Percentiles rank a stretch among this genome's conserved stretches.
Conservation (phyloP, 2,113 vertebrate species). For the Cyanoramphus novaezelandiae region DNA sequence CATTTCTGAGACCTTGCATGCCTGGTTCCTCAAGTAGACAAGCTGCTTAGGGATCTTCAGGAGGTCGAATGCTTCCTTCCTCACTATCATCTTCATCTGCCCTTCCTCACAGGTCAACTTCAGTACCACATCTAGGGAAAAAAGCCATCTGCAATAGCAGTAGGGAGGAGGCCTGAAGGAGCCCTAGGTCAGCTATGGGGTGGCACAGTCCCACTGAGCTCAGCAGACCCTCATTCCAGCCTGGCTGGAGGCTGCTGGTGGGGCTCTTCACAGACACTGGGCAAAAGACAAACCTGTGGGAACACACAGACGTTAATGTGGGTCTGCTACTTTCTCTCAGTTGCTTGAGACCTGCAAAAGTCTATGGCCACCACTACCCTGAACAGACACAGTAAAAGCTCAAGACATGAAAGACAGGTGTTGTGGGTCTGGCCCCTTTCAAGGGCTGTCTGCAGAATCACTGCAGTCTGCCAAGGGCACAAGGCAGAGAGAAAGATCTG, state of each 20-base stretch:
- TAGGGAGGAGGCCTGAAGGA: slow-evolving; percentile 39
- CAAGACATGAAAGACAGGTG: not conserved
- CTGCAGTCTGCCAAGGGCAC: not conserved
- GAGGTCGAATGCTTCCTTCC: slow-evolving; percentile 57
- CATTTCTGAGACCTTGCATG: slow-evolving; percentile 55
- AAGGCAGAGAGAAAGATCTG: not conserved
- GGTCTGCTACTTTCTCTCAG: not conserved
- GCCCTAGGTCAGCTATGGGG: not conserved
- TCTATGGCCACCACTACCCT: not conserved
- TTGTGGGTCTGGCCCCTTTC: fast-evolving
- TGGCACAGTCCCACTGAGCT: not conserved
- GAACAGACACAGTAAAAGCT: not conserved
- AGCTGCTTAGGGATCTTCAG: slow-evolving; percentile 24
- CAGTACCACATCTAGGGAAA: slow-evolving; percentile 56
- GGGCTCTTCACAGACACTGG: not conserved
- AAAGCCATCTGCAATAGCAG: slow-evolving; percentile 50
- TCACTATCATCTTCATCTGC: slow-evolving; percentile 70
- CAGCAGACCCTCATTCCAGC: not conserved
- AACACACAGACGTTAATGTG: fast-evolving
- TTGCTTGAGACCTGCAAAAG: not conserved
- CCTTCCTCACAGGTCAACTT: slow-evolving; percentile 63
- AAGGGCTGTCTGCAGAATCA: not conserved
- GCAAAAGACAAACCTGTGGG: not conserved
- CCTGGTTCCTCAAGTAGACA: slow-evolving; percentile 46
- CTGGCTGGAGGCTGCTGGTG: not conserved